Conservation (phyloP, 1,140 invertebrate species). For the Luehdorfia chinensis region DNA sequence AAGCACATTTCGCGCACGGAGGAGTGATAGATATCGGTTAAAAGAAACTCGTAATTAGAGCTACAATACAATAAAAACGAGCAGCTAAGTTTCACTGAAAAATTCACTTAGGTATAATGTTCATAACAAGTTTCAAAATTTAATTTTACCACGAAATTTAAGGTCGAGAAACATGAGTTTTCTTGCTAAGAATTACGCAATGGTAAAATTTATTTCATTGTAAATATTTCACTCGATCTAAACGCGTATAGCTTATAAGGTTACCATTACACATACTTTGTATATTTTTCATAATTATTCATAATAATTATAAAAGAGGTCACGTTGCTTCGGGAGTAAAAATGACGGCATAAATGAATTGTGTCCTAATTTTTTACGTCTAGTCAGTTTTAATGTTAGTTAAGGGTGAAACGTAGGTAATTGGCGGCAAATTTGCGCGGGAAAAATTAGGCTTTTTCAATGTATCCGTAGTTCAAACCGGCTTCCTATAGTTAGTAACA, state of each 20-base stretch:
- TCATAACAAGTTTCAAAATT: not conserved
- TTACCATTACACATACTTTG: constrained; percentile 58
- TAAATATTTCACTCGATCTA: constrained; percentile 47
- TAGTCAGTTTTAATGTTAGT: constrained; percentile 63
- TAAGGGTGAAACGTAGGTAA: constrained; percentile 36
- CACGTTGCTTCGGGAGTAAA: constrained; percentile 56
- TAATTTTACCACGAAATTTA: constrained; percentile 22
- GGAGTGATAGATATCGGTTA: no score
- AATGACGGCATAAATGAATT: constrained; percentile 44
- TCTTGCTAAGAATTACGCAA: constrained; percentile 29
- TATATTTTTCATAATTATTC: constrained; percentile 67
- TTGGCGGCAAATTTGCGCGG: constrained; percentile 26
- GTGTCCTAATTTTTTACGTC: constrained; percentile 61
- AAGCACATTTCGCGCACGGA: no score
- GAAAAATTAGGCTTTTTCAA: constrained; percentile 18
- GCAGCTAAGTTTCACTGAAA: no score
- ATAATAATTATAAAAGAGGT: constrained; percentile 33
- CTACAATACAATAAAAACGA: no score
- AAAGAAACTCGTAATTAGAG: no score
- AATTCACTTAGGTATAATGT: not conserved
- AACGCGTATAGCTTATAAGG: constrained; percentile 43
- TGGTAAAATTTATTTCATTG: constrained; percentile 27
- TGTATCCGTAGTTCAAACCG: constrained; percentile 29
- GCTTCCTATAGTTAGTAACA: constrained; percentile 31
- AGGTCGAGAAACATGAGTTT: constrained; percentile 37